These are phyloP conservation scores for Sorex araneus DNA, from an alignment of 2,113 vertebrate genomes.

Conservation along the genomic window DNA sequence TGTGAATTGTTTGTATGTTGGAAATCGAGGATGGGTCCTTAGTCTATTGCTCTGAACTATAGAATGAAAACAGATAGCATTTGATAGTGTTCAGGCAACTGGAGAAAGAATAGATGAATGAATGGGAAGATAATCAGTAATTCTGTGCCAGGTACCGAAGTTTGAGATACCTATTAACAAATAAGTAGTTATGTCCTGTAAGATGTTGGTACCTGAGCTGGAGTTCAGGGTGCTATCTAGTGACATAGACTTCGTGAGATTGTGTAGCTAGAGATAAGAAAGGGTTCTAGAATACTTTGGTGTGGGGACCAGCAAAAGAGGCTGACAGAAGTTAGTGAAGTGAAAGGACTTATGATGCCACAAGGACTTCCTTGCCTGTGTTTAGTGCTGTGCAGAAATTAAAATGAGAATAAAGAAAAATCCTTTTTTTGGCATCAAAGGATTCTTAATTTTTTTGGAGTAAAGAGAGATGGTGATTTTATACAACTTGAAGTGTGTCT, in stretches of 20 bases:
- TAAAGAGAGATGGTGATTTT: not conserved
- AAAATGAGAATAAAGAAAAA: slow-evolving; percentile 17
- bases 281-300: not conserved
- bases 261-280: not conserved
- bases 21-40: too few relatives aligned
- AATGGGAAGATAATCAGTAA: too few relatives aligned
- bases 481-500: not conserved
- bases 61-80: too few relatives aligned
- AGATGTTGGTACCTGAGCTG: not conserved
- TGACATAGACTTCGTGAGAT: not conserved
- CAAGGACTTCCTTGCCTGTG: not conserved
- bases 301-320: not conserved
- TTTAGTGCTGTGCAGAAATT: slow-evolving; percentile 22
- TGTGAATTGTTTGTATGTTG: too few relatives aligned
- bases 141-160: too few relatives aligned
- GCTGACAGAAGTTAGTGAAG: too few relatives aligned
- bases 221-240: not conserved
- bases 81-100: too few relatives aligned
- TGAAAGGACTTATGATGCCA: not conserved
- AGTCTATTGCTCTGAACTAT: too few relatives aligned
- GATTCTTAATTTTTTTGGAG: not conserved
- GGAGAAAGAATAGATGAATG: too few relatives aligned
- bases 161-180: too few relatives aligned
- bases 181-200: too few relatives aligned
- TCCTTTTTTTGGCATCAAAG: not conserved